A percentile compares a stretch with the other conserved stretches of the same genome.
phyloP scores from a whole-genome alignment of 2,113 vertebrate genomes.

The Pterophyllum scalare region DNA sequence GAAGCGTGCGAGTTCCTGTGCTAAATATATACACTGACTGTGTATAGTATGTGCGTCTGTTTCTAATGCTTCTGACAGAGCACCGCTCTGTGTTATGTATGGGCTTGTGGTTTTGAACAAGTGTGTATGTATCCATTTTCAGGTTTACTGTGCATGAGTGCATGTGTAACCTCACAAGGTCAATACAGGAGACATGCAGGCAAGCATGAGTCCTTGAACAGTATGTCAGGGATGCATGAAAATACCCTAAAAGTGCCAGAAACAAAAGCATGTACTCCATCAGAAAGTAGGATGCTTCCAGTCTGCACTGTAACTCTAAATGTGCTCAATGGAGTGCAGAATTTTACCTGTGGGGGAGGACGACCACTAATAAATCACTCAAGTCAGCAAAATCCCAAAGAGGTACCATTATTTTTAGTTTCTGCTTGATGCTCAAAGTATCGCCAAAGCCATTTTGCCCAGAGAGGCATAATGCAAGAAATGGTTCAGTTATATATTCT shows the following conservation, averaged over 20 bases:
- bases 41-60: neutral
- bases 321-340: constrained; percentile 23
- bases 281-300: constrained; percentile 10
- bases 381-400: constrained; percentile 50
- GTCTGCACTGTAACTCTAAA: constrained; percentile 21
- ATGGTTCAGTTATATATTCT: fast-evolving
- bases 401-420: constrained; percentile 64
- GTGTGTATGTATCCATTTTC: neutral
- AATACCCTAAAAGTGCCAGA: constrained; percentile 52
- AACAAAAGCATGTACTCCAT: neutral
- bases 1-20: constrained; percentile 35
- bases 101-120: neutral
- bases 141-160: neutral
- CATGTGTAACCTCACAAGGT: constrained; percentile 36
- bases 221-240: constrained; percentile 55
- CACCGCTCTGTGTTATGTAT: neutral
- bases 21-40: constrained; percentile 61
- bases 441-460: neutral
- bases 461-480: neutral
- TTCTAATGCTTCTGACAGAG: neutral
- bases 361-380: constrained; percentile 57
- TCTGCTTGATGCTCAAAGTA: neutral
- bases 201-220: constrained; percentile 43
- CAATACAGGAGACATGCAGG: constrained; percentile 28
- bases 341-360: constrained; percentile 57